Percentiles rank a stretch among this genome's conserved stretches.
Evolutionary conservation across 2,888 invertebrate species (phyloP).

Genomic region (Metalampra italica): DNA sequence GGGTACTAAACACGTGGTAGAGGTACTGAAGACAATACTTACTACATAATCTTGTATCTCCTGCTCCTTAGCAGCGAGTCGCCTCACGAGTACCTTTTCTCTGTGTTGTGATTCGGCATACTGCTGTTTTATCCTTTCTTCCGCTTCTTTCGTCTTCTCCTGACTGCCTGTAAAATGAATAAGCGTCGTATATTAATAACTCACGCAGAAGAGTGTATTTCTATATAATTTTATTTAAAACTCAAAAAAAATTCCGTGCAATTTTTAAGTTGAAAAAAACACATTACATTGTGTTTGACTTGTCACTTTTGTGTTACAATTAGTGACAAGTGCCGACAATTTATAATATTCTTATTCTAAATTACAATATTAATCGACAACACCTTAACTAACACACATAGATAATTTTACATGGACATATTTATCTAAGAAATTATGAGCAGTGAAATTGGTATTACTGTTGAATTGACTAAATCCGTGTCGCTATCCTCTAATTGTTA

Average conservation of each 20-base stretch:
- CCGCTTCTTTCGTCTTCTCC: constrained; percentile 85
- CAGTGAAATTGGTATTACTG: too few species aligned
- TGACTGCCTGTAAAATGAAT: constrained; percentile 79
- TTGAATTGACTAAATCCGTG: too few species aligned
- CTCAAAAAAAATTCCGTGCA: too few species aligned
- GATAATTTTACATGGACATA: neutral
- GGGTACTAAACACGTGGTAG: too few species aligned
- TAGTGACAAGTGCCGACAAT: neutral
- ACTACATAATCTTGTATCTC: constrained; percentile 98
- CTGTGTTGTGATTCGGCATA: constrained; percentile 92
- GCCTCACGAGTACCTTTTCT: constrained; percentile 94
- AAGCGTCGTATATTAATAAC: neutral
- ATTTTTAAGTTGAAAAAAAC: too few species aligned
- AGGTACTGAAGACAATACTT: constrained; percentile 52
- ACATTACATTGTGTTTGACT: too few species aligned
- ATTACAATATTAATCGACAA: constrained; percentile 62
- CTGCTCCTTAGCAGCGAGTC: constrained; percentile 96
- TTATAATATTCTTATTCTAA: constrained; percentile 17
- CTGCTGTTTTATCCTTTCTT: constrained; percentile 89
- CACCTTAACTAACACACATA: constrained; percentile 62
- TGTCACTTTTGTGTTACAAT: too few species aligned
- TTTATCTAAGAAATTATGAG: neutral
- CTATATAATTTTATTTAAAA: too few species aligned
- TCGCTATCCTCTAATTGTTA: too few species aligned
- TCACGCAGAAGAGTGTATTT: neutral